Percentiles rank a stretch among this genome's conserved stretches.
These are phyloP conservation scores for Hippocampus abdominalis DNA, from an alignment of 2,113 vertebrate species.

Conservation along the genomic window DNA sequence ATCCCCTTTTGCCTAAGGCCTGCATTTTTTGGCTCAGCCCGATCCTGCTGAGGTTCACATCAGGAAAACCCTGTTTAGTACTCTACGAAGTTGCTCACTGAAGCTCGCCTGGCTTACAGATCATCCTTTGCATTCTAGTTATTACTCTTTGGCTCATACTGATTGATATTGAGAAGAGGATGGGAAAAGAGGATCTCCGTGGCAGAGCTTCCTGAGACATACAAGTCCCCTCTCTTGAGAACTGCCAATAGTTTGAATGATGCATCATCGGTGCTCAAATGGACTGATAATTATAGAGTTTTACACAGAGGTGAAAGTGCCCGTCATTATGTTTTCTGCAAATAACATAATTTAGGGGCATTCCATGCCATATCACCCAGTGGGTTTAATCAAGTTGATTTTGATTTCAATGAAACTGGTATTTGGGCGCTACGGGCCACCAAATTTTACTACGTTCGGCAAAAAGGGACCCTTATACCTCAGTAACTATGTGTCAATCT, in stretches of 20 bases:
- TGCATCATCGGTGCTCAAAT: background rate
- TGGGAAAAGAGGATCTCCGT: conserved; percentile 53
- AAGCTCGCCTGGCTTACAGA: conserved; percentile 35
- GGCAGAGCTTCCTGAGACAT: conserved; percentile 49
- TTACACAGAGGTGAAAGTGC: conserved; percentile 28
- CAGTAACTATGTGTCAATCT: too few relatives aligned
- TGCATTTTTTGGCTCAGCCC: background rate
- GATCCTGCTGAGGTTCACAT: background rate
- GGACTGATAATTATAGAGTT: conserved; percentile 16
- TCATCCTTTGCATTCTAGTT: conserved; percentile 59
- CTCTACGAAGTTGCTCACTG: conserved; percentile 21
- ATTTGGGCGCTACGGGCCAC: too few relatives aligned
- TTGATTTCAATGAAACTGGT: too few relatives aligned
- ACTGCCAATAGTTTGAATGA: conserved; percentile 14
- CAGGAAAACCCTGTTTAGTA: conserved; percentile 17
- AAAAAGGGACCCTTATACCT: too few relatives aligned
- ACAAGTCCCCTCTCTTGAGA: conserved; percentile 42
- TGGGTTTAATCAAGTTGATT: too few relatives aligned
- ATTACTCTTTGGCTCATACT: conserved; percentile 67
- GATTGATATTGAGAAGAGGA: conserved; percentile 55
- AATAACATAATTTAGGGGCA: background rate
- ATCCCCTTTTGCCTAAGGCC: conserved; percentile 4
- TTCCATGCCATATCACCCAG: conserved; percentile 7
- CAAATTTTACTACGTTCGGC: too few relatives aligned
- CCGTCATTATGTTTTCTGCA: background rate